Evolutionary conservation across 2,888 invertebrate genomes (phyloP).

Genomic region (Hydropsyche betteni): DNA sequence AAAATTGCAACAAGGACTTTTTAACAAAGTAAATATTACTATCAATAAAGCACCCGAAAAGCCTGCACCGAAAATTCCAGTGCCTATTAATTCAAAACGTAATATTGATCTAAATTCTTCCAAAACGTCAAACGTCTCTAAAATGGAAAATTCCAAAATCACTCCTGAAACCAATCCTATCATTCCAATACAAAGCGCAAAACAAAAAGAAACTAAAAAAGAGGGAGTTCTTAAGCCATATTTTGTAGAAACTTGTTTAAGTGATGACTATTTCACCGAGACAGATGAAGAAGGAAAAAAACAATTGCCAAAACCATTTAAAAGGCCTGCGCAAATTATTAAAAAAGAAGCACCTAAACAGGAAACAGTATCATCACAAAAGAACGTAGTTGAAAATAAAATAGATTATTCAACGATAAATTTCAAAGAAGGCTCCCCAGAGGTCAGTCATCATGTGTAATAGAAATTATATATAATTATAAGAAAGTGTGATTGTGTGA

Average conservation of each 20-base stretch:
- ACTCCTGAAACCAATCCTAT: constrained; percentile 44
- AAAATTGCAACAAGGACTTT: constrained; percentile 62
- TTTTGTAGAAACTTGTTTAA: constrained; percentile 70
- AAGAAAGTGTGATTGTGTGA: not conserved
- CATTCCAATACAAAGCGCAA: constrained; percentile 11
- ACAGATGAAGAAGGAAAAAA: constrained; percentile 57
- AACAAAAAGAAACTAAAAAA: constrained; percentile 31
- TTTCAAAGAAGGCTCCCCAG: constrained; percentile 65
- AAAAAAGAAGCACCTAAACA: constrained; percentile 53
- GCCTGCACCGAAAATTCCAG: constrained; percentile 50
- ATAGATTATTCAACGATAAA: constrained; percentile 62
- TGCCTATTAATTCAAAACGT: constrained; percentile 47
- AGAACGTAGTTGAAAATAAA: constrained; percentile 63
- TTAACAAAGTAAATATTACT: constrained; percentile 55
- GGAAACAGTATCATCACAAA: constrained; percentile 57
- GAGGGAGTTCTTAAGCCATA: constrained; percentile 62
- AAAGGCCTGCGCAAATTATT: constrained; percentile 57
- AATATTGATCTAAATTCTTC: constrained; percentile 36
- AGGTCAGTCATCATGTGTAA: constrained; percentile 59
- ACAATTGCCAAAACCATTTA: constrained; percentile 51
- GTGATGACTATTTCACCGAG: constrained; percentile 70
- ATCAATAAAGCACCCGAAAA: constrained; percentile 43
- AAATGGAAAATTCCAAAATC: constrained; percentile 50
- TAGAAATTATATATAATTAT: constrained; percentile 1
- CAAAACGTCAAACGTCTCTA: constrained; percentile 52